Conservation (phyloP, 2,113 vertebrate genomes). For the Heteronetta atricapilla region DNA sequence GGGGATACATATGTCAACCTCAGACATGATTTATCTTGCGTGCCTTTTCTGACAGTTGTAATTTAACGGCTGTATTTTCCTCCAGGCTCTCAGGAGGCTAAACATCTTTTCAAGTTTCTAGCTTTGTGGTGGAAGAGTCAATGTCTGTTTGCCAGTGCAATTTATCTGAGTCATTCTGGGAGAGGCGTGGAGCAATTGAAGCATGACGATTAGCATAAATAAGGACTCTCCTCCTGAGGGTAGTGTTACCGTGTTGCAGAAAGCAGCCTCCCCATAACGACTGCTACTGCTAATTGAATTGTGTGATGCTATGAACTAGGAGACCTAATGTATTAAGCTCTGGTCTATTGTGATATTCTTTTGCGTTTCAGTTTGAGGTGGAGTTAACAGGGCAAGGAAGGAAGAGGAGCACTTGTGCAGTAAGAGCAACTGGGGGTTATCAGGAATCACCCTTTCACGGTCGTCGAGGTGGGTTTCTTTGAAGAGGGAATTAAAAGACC, state of each 20-base stretch:
- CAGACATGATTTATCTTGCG: conserved; percentile 40
- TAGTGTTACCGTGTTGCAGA: not conserved
- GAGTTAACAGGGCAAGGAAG: not conserved
- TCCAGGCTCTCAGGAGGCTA: conserved; percentile 52
- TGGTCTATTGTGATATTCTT: not conserved
- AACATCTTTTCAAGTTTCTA: conserved; percentile 57
- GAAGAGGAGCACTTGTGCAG: not conserved
- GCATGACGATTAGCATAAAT: not conserved
- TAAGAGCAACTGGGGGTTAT: not conserved
- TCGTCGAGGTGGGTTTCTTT: fast-evolving
- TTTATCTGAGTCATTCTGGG: conserved; percentile 79
- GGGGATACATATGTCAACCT: conserved; percentile 53
- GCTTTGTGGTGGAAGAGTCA: conserved; percentile 25
- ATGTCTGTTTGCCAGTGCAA: conserved; percentile 59
- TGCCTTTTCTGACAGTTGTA: conserved; percentile 58
- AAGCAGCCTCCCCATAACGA: not conserved
- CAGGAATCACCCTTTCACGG: not conserved
- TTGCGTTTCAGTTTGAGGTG: not conserved
- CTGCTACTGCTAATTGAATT: not conserved
- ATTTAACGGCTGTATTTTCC: conserved; percentile 70
- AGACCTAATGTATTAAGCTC: not conserved
- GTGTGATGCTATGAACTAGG: not conserved
- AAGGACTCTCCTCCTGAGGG: not conserved
- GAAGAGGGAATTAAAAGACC: not conserved
- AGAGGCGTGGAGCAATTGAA: conserved; percentile 72